Conservation (phyloP, 2,888 invertebrate genomes). For the Tholera decimalis region DNA sequence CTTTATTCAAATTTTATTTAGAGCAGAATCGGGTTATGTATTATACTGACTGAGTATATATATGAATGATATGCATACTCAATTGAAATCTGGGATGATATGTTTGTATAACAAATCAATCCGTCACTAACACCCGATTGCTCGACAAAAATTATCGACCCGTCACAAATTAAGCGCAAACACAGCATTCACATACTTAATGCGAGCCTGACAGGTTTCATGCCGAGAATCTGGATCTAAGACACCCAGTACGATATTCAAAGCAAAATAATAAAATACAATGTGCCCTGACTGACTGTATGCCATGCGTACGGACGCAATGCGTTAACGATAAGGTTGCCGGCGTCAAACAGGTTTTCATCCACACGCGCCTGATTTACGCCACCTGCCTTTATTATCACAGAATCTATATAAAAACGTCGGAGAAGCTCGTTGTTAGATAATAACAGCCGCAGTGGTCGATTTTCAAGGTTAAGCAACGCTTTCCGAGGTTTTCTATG, state of each 20-base stretch:
- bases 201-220: no score
- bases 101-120: background rate
- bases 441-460: no score
- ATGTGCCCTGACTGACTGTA: conserved; percentile 14
- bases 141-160: no score
- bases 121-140: background rate
- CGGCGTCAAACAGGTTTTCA: conserved; percentile 50
- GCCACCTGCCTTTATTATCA: conserved; percentile 41
- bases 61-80: no score
- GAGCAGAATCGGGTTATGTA: background rate
- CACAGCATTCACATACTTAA: no score
- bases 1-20: background rate
- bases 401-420: conserved; percentile 26
- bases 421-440: no score
- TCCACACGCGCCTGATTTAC: conserved; percentile 31
- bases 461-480: no score
- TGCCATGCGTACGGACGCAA: conserved; percentile 36
- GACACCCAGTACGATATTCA: background rate
- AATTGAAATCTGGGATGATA: background rate
- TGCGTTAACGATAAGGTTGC: conserved; percentile 30
- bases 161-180: no score
- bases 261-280: conserved; percentile 20
- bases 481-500: no score
- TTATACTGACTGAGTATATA: no score
- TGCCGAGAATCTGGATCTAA: no score